These are phyloP conservation scores for Crotalus tigris DNA, from an alignment of 2,113 vertebrate species.

Conservation along the genomic window DNA sequence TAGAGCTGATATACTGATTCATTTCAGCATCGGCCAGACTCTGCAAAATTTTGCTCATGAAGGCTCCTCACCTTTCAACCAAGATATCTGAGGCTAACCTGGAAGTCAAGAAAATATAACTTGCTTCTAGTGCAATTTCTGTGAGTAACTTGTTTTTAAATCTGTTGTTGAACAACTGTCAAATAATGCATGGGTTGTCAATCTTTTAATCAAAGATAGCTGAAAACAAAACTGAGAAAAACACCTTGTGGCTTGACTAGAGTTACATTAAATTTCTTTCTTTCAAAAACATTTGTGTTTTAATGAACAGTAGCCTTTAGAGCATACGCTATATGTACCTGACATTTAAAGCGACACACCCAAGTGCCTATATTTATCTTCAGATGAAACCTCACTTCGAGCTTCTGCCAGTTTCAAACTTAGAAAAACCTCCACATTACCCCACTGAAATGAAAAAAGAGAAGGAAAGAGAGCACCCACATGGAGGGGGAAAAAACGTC, in stretches of 20 bases:
- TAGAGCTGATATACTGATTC: neutral
- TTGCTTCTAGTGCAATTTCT: neutral
- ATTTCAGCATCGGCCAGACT: neutral
- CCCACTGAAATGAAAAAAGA: neutral
- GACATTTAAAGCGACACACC: slow-evolving; percentile 67
- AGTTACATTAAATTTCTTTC: slow-evolving; percentile 71
- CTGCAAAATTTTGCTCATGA: neutral
- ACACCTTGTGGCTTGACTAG: slow-evolving; percentile 83
- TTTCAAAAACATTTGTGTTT: slow-evolving; percentile 50
- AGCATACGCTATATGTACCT: slow-evolving; percentile 56
- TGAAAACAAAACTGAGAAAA: slow-evolving; percentile 92
- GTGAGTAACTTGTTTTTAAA: neutral
- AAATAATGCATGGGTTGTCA: slow-evolving; percentile 55
- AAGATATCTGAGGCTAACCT: neutral
- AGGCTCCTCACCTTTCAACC: neutral
- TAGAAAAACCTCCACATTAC: neutral
- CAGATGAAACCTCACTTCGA: slow-evolving; percentile 22
- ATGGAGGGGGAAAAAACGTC: neutral
- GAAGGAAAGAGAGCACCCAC: neutral
- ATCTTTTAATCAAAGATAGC: slow-evolving; percentile 73
- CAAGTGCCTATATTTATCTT: slow-evolving; percentile 33
- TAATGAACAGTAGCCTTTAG: slow-evolving; percentile 46
- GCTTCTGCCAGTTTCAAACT: slow-evolving; percentile 6
- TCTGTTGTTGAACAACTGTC: slow-evolving; percentile 18
- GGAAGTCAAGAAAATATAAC: neutral